A percentile compares a stretch with the other conserved stretches of the same genome.
These are phyloP conservation scores for Atta texana DNA, from an alignment of 1,140 invertebrate species.

Conservation along the genomic window DNA sequence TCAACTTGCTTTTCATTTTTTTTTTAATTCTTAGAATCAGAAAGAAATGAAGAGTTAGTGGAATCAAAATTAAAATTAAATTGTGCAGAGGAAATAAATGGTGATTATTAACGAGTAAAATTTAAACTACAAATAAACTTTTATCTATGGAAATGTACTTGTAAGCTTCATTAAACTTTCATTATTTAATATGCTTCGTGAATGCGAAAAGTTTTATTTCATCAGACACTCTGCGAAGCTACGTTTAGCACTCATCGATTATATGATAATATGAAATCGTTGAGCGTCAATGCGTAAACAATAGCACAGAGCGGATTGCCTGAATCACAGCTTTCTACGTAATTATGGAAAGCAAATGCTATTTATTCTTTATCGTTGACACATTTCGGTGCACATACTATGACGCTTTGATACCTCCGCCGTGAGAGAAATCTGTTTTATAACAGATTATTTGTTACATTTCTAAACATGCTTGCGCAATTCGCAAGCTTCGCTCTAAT, in stretches of 20 bases:
- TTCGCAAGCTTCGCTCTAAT: neutral
- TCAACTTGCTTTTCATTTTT: no score
- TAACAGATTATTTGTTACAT: conserved; percentile 18
- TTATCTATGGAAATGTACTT: neutral
- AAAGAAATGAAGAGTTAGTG: no score
- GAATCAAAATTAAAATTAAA: no score
- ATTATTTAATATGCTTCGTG: neutral
- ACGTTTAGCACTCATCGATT: conserved; percentile 32
- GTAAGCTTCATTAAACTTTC: neutral
- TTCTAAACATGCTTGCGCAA: neutral
- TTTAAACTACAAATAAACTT: neutral
- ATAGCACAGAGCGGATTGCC: conserved; percentile 32
- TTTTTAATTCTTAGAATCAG: no score
- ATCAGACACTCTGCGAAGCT: neutral
- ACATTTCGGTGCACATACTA: conserved; percentile 48
- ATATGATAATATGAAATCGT: conserved; percentile 21
- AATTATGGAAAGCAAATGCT: conserved; percentile 50
- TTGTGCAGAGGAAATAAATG: no score
- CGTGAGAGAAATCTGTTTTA: conserved; percentile 41
- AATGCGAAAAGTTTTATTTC: conserved; percentile 1
- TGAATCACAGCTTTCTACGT: conserved; percentile 47
- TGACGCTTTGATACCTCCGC: conserved; percentile 28
- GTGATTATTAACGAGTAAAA: neutral
- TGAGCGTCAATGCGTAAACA: conserved; percentile 55
- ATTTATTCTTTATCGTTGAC: conserved; percentile 61